Evolutionary conservation across 2,113 vertebrate genomes (phyloP).

Genomic region (Mellivora capensis): DNA sequence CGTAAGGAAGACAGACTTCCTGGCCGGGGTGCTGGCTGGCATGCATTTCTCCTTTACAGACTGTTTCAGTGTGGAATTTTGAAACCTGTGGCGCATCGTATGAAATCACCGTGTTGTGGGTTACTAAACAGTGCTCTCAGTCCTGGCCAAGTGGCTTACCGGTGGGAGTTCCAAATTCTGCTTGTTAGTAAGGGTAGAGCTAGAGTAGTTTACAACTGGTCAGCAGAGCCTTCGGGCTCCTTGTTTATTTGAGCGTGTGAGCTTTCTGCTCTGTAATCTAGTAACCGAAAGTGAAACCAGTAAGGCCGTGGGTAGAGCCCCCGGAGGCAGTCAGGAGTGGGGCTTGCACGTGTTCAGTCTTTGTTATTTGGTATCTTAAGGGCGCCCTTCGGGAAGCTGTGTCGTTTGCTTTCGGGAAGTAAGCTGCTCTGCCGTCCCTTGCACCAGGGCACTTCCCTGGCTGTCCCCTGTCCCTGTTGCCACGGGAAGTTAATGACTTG

Average conservation of each 20-base stretch:
- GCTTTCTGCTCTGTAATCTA: not conserved
- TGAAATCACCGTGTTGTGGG: too few species aligned
- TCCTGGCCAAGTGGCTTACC: not conserved
- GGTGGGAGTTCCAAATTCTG: not conserved
- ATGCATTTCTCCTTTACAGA: not conserved
- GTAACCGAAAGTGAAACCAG: not conserved
- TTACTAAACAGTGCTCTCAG: not conserved
- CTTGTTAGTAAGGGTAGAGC: not conserved
- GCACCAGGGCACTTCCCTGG: not conserved
- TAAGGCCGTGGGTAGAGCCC: not conserved
- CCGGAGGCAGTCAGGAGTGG: not conserved
- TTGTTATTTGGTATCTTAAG: not conserved
- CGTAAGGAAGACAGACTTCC: not conserved
- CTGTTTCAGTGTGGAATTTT: not conserved
- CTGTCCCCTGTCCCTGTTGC: not conserved
- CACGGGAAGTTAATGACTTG: not conserved
- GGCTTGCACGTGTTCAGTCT: not conserved
- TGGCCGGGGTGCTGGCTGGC: not conserved
- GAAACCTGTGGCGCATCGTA: not conserved
- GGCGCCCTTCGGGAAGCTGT: not conserved
- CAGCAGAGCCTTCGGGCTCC: not conserved
- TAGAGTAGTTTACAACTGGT: not conserved
- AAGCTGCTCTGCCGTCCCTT: not conserved
- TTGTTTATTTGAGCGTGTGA: not conserved
- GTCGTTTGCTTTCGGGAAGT: not conserved